These are phyloP conservation scores for Lasioglossum marginatum DNA, from an alignment of 2,888 invertebrate species.

Conservation along the genomic window DNA sequence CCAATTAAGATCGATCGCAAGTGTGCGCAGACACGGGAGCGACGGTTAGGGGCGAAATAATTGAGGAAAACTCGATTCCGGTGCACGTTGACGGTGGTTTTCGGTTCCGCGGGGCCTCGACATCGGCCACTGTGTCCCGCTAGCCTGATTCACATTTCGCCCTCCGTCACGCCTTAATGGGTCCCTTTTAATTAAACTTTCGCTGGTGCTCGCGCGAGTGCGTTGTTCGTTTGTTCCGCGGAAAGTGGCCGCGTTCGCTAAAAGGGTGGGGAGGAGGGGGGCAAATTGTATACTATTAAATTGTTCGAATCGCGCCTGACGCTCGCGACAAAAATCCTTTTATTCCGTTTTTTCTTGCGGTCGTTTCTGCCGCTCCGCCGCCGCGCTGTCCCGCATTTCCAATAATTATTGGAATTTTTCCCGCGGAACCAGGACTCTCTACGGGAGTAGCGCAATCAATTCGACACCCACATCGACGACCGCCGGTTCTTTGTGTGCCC, in stretches of 20 bases:
- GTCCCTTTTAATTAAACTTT: slow-evolving; percentile 21
- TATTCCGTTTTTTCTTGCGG: not conserved
- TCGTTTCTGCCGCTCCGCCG: not conserved
- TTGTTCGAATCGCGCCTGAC: slow-evolving; percentile 3
- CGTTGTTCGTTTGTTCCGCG: not conserved
- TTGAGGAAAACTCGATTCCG: slow-evolving; percentile 55
- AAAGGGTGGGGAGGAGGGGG: rapidly evolving
- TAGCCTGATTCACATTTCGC: slow-evolving; percentile 22
- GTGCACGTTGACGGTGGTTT: slow-evolving; percentile 8
- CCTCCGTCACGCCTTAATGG: not conserved
- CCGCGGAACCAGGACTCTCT: not conserved
- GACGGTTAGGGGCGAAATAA: slow-evolving; percentile 35
- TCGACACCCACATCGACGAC: slow-evolving; percentile 31
- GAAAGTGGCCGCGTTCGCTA: not conserved
- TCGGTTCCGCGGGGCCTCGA: not conserved
- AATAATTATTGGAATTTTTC: slow-evolving; percentile 44
- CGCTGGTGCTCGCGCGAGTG: not conserved
- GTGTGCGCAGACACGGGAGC: slow-evolving; percentile 40
- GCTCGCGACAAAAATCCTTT: slow-evolving; percentile 5
- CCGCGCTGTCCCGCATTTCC: not conserved
- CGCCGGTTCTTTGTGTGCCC: slow-evolving; percentile 45
- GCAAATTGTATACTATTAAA: not conserved
- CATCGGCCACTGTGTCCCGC: not conserved
- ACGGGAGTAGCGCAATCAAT: slow-evolving; percentile 60
- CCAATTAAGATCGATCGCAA: slow-evolving; percentile 74